Evolutionary conservation across 2,113 vertebrate species (phyloP), one percentile per base, ranked within the genome.

Genomic region (mouse (Mus musculus)): DNA sequence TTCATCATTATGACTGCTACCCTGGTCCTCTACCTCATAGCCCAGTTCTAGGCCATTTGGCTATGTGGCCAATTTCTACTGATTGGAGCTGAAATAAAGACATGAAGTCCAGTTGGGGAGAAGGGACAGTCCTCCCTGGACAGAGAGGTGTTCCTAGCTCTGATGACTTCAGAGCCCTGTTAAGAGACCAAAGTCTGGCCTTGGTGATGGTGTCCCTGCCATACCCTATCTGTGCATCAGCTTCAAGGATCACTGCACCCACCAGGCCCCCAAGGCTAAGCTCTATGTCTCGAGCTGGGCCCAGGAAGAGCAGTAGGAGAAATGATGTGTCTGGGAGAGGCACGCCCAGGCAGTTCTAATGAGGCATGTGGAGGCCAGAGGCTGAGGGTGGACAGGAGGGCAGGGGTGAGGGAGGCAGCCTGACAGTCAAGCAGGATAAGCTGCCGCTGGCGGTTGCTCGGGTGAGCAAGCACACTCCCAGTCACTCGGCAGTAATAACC

Each of bases 401-500:
- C 73, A 28, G 63, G 67, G 85, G 56, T 3, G 1, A 82, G 65
- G 77, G 1, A 77, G 65, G 72, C 7, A 67, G 10, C 3, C 0
- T 2, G n/a, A 30, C 89, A 19, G 7, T n/a, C 7, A 0, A 0
- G 61, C 26, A 69, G 2, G 28, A 73, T 73, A 86, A 88, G 96
- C 92, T 61, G 54, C 0, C 0, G 54, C 87, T 3, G 5, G 71
- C 6, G 84, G 94, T 93, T 95, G 96, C 95, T 91, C 5, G 20
- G 49, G 28, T 88, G 93, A 92, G 17, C 65, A 3, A 78, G 89
- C 0, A 1, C 52, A 26, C 20, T 20, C 3, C 20, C 0, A 96
- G 90, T 49, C 96, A 95, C 86, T 91, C 5, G 0, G 73, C 89
- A 54, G 10, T 95, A 96, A 97, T 93, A 95, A 93, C 92, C 26